Base-by-base conservation (phyloP, 2,888 invertebrate species). In the Synanthedon tipuliformis region DNA sequence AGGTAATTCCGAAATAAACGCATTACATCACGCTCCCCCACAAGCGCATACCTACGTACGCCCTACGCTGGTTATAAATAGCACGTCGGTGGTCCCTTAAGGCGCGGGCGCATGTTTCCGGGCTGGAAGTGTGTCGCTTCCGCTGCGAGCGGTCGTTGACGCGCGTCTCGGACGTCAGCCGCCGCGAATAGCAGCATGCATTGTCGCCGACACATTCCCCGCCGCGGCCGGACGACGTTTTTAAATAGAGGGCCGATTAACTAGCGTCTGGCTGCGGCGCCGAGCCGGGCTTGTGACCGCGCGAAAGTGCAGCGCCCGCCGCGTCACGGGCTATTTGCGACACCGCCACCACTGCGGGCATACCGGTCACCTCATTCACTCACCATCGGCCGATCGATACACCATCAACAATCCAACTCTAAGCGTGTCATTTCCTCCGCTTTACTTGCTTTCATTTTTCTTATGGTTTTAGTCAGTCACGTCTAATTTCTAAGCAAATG, bases 121-220 rank as follows among this genome's bases (percentile, higher is more conserved):
- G 85, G 83, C 83, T 85, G 85, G 85, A 85, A 86, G 85, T 85
- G 81, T 81, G 83, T 75, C 83, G 84, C 81, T 87, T 86, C 86
- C 86, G 86, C 73, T 74, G 78, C 73, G 73, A 71, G 79, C 83
- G 86, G 85, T 85, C 86, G 81, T 84, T 85, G 85, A 84, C 85
- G 81, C 78, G 73, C 72, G 69, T 51, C 53, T 71, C 78, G 78
- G 77, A 77, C 81, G 81, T 80, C 82, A 55, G 53, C 54, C 57
- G 54, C 57, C 51, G 54, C 51, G 54, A 54, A 54, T 56, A 53
- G 56, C 55, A 23, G 50, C 51, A 54, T 55, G 55, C 57, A 56
- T 55, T 57, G 56, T 58, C 56, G 55, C 56, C 54, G 57, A 80
- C 74, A 84, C 82, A 81, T 83, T 82, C 79, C 81, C 81, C 45